A percentile compares a stretch with the other conserved stretches of the same genome.
Conservation (phyloP, 2,888 invertebrate species). For the Tolmerus cingulatus region DNA sequence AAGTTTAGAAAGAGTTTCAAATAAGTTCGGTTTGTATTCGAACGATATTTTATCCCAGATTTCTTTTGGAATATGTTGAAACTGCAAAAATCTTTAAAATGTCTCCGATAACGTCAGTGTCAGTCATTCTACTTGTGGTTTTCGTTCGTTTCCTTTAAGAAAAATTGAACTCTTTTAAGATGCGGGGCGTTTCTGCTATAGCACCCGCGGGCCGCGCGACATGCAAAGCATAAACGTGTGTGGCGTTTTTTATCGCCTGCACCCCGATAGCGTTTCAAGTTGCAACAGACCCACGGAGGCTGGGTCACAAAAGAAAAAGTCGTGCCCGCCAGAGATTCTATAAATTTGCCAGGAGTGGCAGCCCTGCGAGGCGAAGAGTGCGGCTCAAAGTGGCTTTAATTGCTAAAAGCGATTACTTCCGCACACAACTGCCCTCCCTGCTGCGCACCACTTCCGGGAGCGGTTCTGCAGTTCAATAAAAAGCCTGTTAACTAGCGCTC, state of each 20-base stretch:
- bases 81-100: not conserved
- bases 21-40: not conserved
- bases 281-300: not conserved
- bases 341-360: not conserved
- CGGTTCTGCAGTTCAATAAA: not conserved
- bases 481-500: not conserved
- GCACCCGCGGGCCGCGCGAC: not conserved
- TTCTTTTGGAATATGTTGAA: not conserved
- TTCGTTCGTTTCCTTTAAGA: not conserved
- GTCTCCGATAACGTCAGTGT: not conserved
- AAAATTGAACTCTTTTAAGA: not conserved
- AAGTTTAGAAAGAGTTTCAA: too few relatives aligned
- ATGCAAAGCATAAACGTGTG: not conserved
- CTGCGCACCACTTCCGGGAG: not conserved
- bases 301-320: not conserved
- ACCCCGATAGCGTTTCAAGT: not conserved
- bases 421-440: not conserved
- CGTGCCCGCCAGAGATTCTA: not conserved
- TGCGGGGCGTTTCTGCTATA: not conserved
- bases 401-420: not conserved
- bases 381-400: not conserved
- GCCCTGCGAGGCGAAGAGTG: not conserved
- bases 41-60: not conserved
- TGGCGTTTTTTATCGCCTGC: not conserved
- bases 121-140: not conserved